Conservation (phyloP, 2,888 invertebrate species). For the Agrochola lota region DNA sequence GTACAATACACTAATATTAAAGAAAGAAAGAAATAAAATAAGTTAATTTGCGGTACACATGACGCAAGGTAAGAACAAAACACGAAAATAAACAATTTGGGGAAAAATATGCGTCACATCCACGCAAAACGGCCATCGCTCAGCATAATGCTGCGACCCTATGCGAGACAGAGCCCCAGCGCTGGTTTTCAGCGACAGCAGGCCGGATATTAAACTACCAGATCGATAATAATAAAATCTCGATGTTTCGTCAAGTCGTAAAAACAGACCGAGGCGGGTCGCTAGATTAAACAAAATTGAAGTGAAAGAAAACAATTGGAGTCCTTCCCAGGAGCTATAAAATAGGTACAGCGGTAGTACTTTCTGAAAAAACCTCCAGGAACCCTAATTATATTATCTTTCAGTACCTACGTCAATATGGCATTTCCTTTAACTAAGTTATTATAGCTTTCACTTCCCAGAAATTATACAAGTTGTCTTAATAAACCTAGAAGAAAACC, state of each 20-base stretch:
- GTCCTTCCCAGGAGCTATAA: not conserved
- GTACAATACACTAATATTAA: no score
- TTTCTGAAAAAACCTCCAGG: not conserved
- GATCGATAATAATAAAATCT: not conserved
- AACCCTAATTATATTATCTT: not conserved
- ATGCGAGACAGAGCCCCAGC: no score
- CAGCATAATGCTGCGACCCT: no score
- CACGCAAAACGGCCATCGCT: no score
- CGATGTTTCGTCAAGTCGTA: not conserved
- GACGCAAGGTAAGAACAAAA: no score
- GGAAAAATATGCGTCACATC: no score
- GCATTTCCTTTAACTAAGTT: not conserved
- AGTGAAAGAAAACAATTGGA: no score
- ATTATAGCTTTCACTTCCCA: not conserved
- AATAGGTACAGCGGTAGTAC: not conserved
- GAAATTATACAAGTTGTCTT: not conserved
- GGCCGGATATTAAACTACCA: no score
- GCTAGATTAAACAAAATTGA: not conserved
- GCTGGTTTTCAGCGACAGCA: no score
- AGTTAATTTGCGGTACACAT: no score
- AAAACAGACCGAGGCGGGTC: not conserved
- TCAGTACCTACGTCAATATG: not conserved
- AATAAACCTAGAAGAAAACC: not conserved
- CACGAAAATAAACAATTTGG: no score
- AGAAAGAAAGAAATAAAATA: no score